phyloP scores from a whole-genome alignment of 2,888 invertebrate species.

The Hesperia comma region DNA sequence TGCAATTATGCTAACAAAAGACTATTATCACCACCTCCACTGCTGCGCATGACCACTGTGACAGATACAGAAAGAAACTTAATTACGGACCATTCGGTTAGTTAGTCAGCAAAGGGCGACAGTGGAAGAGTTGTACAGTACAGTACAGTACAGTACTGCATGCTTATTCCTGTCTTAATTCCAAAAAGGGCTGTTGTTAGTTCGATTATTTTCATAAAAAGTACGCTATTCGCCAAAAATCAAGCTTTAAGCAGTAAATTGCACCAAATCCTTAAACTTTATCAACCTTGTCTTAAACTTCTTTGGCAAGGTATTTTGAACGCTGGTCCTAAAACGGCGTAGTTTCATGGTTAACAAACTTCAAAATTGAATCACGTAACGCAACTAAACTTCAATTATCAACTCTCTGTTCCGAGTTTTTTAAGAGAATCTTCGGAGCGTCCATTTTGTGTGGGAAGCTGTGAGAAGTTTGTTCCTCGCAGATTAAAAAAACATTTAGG shows the following conservation, averaged over 20 bases:
- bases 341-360: conserved; percentile 45
- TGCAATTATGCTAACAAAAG: too few species aligned
- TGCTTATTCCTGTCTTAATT: too few species aligned
- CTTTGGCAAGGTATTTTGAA: conserved; percentile 34
- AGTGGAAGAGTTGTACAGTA: too few species aligned
- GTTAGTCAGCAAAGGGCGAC: too few species aligned
- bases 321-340: conserved; percentile 39
- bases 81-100: too few species aligned
- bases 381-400: conserved; percentile 41
- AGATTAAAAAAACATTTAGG: conserved; percentile 3
- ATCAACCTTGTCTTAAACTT: conserved; percentile 37
- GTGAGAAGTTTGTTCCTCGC: conserved; percentile 8
- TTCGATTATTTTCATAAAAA: too few species aligned
- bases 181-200: too few species aligned
- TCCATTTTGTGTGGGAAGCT: background rate
- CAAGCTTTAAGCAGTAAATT: background rate
- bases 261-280: conserved; percentile 36
- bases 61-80: too few species aligned
- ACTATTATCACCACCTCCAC: too few species aligned
- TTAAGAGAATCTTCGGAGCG: conserved; percentile 4
- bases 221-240: too few species aligned
- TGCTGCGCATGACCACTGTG: too few species aligned
- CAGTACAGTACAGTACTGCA: too few species aligned
- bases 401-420: conserved; percentile 28
- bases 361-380: conserved; percentile 44